Evolutionary conservation across 2,888 invertebrate species (phyloP).

Genomic region (Cryptus viduatorius): DNA sequence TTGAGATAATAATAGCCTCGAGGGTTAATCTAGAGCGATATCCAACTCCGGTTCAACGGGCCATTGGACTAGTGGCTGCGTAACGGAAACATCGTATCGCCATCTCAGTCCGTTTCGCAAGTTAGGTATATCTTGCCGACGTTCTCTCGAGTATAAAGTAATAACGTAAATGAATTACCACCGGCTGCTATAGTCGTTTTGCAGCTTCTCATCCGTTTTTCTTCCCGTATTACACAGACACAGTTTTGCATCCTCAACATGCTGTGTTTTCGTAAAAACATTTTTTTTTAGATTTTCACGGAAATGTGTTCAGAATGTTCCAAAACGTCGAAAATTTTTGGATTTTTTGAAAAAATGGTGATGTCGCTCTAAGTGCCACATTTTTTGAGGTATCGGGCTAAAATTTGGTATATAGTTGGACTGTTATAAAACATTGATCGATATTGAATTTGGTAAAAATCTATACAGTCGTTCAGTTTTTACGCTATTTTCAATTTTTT

Average conservation of each 20-base stretch:
- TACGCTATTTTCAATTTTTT: too few relatives aligned
- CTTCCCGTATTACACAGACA: background rate
- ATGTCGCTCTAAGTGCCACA: too few relatives aligned
- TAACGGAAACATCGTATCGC: background rate
- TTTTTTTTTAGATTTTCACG: too few relatives aligned
- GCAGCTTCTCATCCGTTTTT: background rate
- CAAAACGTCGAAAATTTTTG: too few relatives aligned
- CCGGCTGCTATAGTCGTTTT: background rate
- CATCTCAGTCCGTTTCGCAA: background rate
- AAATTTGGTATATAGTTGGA: too few relatives aligned
- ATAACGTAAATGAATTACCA: constrained; percentile 3
- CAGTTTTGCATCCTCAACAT: background rate
- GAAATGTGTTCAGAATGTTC: too few relatives aligned
- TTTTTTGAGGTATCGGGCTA: too few relatives aligned
- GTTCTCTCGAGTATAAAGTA: constrained; percentile 11
- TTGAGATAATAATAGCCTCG: constrained; percentile 9
- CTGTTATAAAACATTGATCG: background rate
- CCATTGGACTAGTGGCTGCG: background rate
- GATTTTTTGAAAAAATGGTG: too few relatives aligned
- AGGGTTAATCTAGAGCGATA: constrained; percentile 3
- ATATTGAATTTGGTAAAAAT: background rate
- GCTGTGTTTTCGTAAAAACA: too few relatives aligned
- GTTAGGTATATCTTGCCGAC: background rate
- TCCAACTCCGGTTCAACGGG: constrained; percentile 17
- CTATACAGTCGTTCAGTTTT: too few relatives aligned